phyloP scores from a whole-genome alignment of 2,797 vertebrate genomes.

The Petrocephalus sullivani region DNA sequence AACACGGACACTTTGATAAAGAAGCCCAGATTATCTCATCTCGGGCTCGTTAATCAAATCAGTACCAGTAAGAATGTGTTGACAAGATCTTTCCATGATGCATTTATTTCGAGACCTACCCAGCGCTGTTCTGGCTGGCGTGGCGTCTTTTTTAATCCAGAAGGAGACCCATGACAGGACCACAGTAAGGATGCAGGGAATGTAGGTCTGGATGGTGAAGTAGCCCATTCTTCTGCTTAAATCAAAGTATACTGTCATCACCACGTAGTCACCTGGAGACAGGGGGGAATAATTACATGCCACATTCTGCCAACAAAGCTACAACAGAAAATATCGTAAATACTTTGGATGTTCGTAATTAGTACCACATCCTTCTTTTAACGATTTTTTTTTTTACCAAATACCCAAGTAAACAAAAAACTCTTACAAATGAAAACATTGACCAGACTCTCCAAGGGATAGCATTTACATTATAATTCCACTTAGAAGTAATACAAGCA shows the following conservation, averaged over 20 bases:
- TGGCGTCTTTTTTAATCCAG: slow-evolving; percentile 75
- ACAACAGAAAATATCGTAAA: background rate
- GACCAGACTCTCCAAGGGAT: background rate
- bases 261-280: slow-evolving; percentile 65
- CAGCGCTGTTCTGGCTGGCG: slow-evolving; percentile 68
- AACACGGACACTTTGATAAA: background rate
- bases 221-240: slow-evolving; percentile 73
- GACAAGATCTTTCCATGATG: background rate
- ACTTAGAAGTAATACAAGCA: background rate
- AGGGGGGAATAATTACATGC: background rate
- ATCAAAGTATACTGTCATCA: slow-evolving; percentile 75
- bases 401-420: background rate
- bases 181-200: slow-evolving; percentile 71
- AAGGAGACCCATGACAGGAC: slow-evolving; percentile 74
- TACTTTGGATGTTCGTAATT: background rate
- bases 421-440: background rate
- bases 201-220: slow-evolving; percentile 73
- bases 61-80: slow-evolving; percentile 32
- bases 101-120: slow-evolving; percentile 49
- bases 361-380: background rate
- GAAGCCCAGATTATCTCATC: background rate
- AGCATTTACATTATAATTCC: background rate
- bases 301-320: background rate
- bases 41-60: background rate
- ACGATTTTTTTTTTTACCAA: background rate